Percentiles rank a stretch among this genome's conserved stretches.
Conservation (phyloP, 2,113 vertebrate genomes). For the Bolborhynchus lineola region DNA sequence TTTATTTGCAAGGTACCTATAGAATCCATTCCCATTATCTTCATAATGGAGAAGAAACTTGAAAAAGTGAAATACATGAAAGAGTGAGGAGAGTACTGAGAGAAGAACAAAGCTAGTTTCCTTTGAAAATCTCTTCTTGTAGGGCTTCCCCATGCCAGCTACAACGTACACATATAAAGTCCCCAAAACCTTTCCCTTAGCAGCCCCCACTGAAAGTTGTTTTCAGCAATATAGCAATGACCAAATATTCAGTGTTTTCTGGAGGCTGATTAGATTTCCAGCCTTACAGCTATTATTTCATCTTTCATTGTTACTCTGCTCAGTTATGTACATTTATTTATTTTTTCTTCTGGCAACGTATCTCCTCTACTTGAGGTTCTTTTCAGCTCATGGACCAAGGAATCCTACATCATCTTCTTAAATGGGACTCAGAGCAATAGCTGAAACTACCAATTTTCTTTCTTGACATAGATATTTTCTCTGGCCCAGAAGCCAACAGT, state of each 20-base stretch:
- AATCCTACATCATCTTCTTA: background rate
- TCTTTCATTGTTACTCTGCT: constrained; percentile 42
- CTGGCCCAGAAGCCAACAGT: background rate
- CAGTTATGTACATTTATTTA: background rate
- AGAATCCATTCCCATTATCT: background rate
- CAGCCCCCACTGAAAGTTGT: background rate
- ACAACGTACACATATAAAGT: background rate
- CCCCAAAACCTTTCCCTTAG: background rate
- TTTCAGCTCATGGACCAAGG: background rate
- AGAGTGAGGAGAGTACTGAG: background rate
- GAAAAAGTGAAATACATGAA: background rate
- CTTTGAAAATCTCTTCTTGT: background rate
- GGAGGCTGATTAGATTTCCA: background rate
- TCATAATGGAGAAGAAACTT: background rate
- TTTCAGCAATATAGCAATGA: background rate
- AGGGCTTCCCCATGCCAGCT: background rate
- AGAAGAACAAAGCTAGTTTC: background rate
- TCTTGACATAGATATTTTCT: background rate
- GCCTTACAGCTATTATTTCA: constrained; percentile 39
- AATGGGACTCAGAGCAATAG: background rate
- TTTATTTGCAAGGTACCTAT: background rate
- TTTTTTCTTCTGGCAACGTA: background rate
- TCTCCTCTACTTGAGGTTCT: background rate
- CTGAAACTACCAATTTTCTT: background rate
- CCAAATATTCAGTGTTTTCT: background rate